Base-by-base conservation (phyloP, 2,113 vertebrate genomes). In the Syrmaticus mikado region DNA sequence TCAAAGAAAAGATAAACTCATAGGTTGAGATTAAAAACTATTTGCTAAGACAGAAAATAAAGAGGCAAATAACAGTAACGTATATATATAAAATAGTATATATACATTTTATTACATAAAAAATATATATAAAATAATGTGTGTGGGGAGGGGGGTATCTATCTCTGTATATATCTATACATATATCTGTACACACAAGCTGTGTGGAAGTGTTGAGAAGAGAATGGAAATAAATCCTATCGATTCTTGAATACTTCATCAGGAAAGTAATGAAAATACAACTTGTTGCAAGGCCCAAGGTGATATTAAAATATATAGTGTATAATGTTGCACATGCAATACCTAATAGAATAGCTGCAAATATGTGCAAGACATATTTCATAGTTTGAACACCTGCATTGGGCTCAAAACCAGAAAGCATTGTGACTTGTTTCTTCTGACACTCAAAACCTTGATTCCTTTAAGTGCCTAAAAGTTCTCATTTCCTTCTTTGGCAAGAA, bases 361-460 rank as follows among this genome's bases (percentile, higher is more conserved):
- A 0, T 70, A 12, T 0, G 0, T 5, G 32, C 1, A 5, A 60
- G 43, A 24, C 24, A 27, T 6, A 1, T 28, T 24, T 73, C 8
- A 7, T 41, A 13, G 8, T 45, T 41, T 64, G 24, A 60, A 32
- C 8, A 57, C 46, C 20, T 80, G 40, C 4, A 5, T 74, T 64
- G 25, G 6, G 6, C 82, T 70, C 60, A 41, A 52, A 71, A 5
- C 50, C 46, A 6, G 19, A 75, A 25, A 10, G 10, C 2, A 0
- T 11, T 83, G 28, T 41, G 30, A 24, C 32, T 57, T 65, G 17
- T 38, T 57, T 73, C 15, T 81, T 65, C n/a, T 57, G 68, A 6
- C 13, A 74, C 8, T 32, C 10, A 74, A 43, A 64, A 92, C n/a
- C 5, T 55, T 38, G 9, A 28, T 55, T 50, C 22, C 45, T 76